phyloP scores from a whole-genome alignment of 2,888 invertebrate species.

The Abrostola triplasia region DNA sequence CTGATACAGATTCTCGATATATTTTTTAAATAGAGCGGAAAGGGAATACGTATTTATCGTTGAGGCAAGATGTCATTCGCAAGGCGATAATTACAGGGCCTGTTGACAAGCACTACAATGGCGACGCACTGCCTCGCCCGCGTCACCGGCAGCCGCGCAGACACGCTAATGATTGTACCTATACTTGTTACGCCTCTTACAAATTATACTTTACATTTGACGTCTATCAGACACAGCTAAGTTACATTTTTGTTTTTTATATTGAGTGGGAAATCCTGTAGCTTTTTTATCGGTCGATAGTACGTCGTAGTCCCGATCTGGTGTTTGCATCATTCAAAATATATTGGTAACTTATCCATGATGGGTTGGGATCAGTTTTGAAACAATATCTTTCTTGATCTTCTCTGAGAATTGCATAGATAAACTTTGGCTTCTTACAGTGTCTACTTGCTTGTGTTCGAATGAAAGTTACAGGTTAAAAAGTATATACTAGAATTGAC shows the following conservation, averaged over 20 bases:
- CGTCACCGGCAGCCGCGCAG: slow-evolving; percentile 63
- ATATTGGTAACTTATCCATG: too few relatives aligned
- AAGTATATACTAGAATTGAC: too few relatives aligned
- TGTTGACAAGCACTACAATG: slow-evolving; percentile 62
- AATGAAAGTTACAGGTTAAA: too few relatives aligned
- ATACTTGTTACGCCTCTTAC: slow-evolving; percentile 40
- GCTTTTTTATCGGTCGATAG: background rate
- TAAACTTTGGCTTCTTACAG: too few relatives aligned
- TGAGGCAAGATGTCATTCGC: slow-evolving; percentile 63
- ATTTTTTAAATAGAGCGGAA: slow-evolving; percentile 20
- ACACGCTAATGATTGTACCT: slow-evolving; percentile 59
- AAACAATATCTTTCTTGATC: too few relatives aligned
- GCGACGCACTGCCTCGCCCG: slow-evolving; percentile 31
- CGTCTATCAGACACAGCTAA: slow-evolving; percentile 30
- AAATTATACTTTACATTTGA: slow-evolving; percentile 35
- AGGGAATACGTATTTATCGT: slow-evolving; percentile 22
- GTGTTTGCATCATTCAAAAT: background rate
- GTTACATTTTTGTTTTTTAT: slow-evolving; percentile 8
- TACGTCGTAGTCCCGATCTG: background rate
- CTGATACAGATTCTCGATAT: background rate
- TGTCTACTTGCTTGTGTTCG: too few relatives aligned
- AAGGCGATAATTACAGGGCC: slow-evolving; percentile 72
- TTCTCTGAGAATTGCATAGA: too few relatives aligned
- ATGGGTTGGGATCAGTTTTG: too few relatives aligned
- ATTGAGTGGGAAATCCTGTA: background rate